A percentile compares a stretch with the other conserved stretches of the same genome.
phyloP scores from a whole-genome alignment of 2,113 vertebrate species.

The Mirounga angustirostris region DNA sequence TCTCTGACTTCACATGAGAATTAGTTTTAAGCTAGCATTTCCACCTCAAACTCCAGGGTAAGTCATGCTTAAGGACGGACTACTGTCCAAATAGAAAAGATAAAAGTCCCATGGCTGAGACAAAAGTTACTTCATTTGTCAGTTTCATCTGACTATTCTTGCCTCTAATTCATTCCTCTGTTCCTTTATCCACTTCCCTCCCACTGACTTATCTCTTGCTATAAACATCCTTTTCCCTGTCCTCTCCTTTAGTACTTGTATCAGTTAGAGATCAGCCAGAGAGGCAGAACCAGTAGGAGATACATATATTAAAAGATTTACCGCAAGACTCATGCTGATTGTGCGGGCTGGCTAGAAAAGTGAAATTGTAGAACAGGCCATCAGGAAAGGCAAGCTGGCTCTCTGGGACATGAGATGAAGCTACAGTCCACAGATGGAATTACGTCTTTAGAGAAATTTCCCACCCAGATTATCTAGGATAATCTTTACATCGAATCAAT shows the following conservation, averaged over 20 bases:
- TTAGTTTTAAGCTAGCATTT: not conserved
- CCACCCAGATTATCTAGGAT: not conserved
- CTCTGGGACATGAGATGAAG: not conserved
- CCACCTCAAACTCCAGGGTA: not conserved
- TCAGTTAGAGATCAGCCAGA: not conserved
- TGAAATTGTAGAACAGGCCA: not conserved
- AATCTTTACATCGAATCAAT: not conserved
- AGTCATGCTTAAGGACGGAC: not conserved
- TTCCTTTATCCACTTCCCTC: not conserved
- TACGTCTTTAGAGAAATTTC: not conserved
- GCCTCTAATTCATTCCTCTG: not conserved
- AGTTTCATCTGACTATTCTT: not conserved
- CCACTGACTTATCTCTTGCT: not conserved
- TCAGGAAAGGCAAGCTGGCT: not conserved
- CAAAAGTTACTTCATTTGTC: not conserved
- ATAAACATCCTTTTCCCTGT: not conserved
- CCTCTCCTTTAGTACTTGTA: not conserved
- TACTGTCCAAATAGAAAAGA: not conserved
- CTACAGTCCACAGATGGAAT: not conserved
- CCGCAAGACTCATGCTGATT: not conserved
- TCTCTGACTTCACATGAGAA: not conserved
- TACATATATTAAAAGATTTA: not conserved
- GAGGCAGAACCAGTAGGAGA: not conserved
- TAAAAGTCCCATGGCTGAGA: not conserved
- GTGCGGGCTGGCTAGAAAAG: not conserved